Evolutionary conservation across 30 jellyfish, hydroid and myxozoan species (phyloP), one percentile per base, ranked within the genome.

Genomic region (Hydractinia echinata): DNA sequence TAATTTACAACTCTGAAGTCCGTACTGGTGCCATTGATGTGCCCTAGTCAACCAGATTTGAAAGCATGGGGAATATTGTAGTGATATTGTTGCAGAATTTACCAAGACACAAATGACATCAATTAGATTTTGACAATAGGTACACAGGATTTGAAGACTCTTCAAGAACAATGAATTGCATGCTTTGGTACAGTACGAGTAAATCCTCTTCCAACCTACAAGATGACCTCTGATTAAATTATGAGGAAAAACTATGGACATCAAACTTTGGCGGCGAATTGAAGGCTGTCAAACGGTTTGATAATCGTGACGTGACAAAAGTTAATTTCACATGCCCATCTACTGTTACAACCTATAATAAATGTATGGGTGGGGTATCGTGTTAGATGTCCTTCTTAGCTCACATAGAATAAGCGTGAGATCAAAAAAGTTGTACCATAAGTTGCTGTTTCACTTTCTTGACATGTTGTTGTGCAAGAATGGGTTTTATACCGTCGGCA

Each of bases 1-100:
- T 72, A 10, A 53, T 72, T 72, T 1, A 72, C 61, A 72, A 72
- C 54, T 72, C 4, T 50, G 61, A 72, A 50, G 2, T 72, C 16
- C 54, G 52, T 72, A 19, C 66, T 18, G 81, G 81, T 18, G 20
- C 66, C 4, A 72, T 72, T 72, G 81, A 61, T 53, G 54, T 72
- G 76, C 52, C 9, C 8, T 1, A 50, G 4, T 10, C 74, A 72
- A 72, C 81, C 74, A 19, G 81, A 72, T 50, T 53, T 72, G 60
- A 11, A 72, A 50, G 81, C 81, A 18, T 72, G 76, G 48, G 61
- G 81, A 19, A 72, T 72, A 72, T 72, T 1, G 81, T 72, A 16
- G 3, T 72, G 70, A 30, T 21, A 21, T 53, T 53, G 16, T 4
- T 53, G 16, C 62, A 8, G 19, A 72, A 72, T 8, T 0, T 18